Conservation (phyloP, 2,113 vertebrate genomes). For the Pseudorhombus dupliciocellatus region DNA sequence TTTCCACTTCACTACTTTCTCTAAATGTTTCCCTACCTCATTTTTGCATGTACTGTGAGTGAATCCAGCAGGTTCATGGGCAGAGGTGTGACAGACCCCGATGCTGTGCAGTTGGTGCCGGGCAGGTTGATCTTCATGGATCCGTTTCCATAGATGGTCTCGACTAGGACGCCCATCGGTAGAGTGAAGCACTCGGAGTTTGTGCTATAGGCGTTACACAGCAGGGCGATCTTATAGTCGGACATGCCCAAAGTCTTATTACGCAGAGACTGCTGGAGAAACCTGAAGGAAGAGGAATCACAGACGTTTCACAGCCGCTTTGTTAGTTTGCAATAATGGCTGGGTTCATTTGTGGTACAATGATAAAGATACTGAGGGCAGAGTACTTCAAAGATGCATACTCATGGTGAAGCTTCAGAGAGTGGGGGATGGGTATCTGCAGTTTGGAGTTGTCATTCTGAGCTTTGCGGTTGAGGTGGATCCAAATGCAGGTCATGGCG, state of each 20-base stretch:
- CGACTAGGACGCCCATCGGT: constrained; percentile 97
- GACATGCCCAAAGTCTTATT: constrained; percentile 97
- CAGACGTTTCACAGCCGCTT: background rate
- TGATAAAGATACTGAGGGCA: background rate
- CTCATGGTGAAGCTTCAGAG: constrained; percentile 97
- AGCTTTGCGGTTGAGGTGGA: constrained; percentile 98
- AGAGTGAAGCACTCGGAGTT: constrained; percentile 98
- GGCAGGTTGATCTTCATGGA: constrained; percentile 91
- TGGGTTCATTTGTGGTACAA: too few species aligned
- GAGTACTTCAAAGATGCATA: constrained; percentile 57
- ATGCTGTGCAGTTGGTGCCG: constrained; percentile 93
- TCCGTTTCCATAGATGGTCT: constrained; percentile 97
- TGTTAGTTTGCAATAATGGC: background rate
- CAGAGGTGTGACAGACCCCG: constrained; percentile 91
- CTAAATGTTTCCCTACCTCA: constrained; percentile 84
- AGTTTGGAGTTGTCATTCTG: constrained; percentile 96
- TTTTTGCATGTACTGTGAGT: constrained; percentile 97
- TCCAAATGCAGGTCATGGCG: constrained; percentile 99
- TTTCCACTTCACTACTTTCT: background rate
- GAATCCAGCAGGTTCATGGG: constrained; percentile 99
- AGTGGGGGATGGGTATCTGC: constrained; percentile 98
- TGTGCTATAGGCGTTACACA: constrained; percentile 98
- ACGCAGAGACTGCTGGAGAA: constrained; percentile 95
- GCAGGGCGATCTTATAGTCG: constrained; percentile 97
- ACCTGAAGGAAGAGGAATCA: constrained; percentile 75